Evolutionary conservation across 2,113 vertebrate species (phyloP).

Genomic region (Amphilophus citrinellus): DNA sequence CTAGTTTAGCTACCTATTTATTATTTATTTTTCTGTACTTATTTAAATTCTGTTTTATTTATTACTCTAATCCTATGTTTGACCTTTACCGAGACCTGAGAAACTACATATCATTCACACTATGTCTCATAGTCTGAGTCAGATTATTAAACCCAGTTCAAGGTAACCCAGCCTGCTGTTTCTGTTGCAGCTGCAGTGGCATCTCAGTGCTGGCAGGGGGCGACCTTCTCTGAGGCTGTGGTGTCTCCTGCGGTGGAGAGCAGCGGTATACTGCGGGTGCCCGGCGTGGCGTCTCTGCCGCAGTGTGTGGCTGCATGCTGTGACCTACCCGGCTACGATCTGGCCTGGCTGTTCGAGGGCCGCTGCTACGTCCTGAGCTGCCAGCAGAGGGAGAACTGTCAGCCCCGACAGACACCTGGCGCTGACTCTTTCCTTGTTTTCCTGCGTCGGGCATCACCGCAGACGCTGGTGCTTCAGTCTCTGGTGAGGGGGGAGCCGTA

Average conservation of each 20-base stretch:
- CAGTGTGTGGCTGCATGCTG: constrained; percentile 88
- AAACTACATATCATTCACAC: too few relatives aligned
- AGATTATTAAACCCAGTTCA: not conserved
- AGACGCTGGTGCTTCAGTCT: constrained; percentile 77
- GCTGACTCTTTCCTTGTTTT: constrained; percentile 86
- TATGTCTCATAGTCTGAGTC: too few relatives aligned
- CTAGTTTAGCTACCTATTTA: too few relatives aligned
- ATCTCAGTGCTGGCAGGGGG: constrained; percentile 87
- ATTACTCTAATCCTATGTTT: too few relatives aligned
- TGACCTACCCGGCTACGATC: constrained; percentile 84
- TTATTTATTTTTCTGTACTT: too few relatives aligned
- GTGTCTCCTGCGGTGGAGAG: constrained; percentile 85
- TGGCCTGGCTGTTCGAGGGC: constrained; percentile 90
- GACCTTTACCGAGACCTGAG: too few relatives aligned
- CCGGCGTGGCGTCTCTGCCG: constrained; percentile 76
- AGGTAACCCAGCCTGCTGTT: too few relatives aligned
- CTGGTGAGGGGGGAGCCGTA: constrained; percentile 80
- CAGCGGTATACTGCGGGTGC: constrained; percentile 84
- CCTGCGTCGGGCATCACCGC: constrained; percentile 80
- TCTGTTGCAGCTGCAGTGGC: constrained; percentile 77
- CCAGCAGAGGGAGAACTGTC: constrained; percentile 82
- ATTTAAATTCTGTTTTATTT: too few relatives aligned
- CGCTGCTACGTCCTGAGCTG: constrained; percentile 91
- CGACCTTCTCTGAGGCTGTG: constrained; percentile 82
- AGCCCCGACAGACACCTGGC: constrained; percentile 82